phyloP scores from a whole-genome alignment of 2,888 invertebrate genomes.

The Hypomecis punctinalis region DNA sequence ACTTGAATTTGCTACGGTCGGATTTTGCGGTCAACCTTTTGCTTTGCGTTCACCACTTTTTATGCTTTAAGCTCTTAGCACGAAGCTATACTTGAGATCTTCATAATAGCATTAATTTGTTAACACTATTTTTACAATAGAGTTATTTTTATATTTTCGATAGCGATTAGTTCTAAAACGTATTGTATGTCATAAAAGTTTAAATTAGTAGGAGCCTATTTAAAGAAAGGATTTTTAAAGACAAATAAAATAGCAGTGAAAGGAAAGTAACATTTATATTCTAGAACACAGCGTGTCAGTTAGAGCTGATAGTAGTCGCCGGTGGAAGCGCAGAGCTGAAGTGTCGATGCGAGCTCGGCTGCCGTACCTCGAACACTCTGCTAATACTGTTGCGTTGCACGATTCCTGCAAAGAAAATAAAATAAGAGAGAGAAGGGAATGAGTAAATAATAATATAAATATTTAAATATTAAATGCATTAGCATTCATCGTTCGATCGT shows the following conservation, averaged over 20 bases:
- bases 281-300: slow-evolving; percentile 58
- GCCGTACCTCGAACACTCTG: slow-evolving; percentile 71
- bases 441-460: too few relatives aligned
- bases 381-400: slow-evolving; percentile 77
- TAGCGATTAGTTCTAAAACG: too few relatives aligned
- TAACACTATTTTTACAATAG: too few relatives aligned
- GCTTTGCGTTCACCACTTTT: neutral
- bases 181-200: too few relatives aligned
- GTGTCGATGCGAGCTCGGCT: slow-evolving; percentile 67
- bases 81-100: too few relatives aligned
- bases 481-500: too few relatives aligned
- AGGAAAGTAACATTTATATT: slow-evolving; percentile 58
- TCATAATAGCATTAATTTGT: too few relatives aligned
- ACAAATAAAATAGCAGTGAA: slow-evolving; percentile 33
- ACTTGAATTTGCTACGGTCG: slow-evolving; percentile 1
- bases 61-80: too few relatives aligned
- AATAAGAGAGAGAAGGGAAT: neutral
- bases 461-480: too few relatives aligned
- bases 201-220: too few relatives aligned
- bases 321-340: slow-evolving; percentile 66
- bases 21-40: neutral
- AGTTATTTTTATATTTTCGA: too few relatives aligned
- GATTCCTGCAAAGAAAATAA: slow-evolving; percentile 65
- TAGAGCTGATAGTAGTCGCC: slow-evolving; percentile 61
- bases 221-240: neutral